Conservation (phyloP, 1,140 invertebrate species). For the Amphibalanus amphitrite region DNA sequence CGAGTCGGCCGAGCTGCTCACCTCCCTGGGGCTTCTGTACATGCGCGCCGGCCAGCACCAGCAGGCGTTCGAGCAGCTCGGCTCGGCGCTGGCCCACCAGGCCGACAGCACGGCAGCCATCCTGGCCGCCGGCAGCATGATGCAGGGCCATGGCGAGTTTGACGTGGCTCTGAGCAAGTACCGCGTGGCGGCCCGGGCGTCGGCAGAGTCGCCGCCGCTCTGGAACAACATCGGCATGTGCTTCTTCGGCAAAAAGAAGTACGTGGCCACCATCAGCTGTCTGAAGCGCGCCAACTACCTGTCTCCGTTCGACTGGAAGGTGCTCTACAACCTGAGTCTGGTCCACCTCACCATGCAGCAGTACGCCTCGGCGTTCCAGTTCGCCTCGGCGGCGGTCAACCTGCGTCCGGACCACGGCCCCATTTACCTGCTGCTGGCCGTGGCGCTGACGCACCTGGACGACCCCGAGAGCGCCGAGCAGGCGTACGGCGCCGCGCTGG, state of each 20-base stretch:
- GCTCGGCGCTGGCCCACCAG: slow-evolving; percentile 56
- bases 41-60: slow-evolving; percentile 54
- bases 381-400: slow-evolving; percentile 55
- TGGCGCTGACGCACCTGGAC: slow-evolving; percentile 40
- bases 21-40: slow-evolving; percentile 58
- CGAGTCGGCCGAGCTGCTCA: slow-evolving; percentile 53
- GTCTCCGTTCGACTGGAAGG: slow-evolving; percentile 64
- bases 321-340: slow-evolving; percentile 58
- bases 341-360: slow-evolving; percentile 60
- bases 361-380: slow-evolving; percentile 66
- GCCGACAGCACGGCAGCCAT: slow-evolving; percentile 47
- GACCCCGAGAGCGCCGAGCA: slow-evolving; percentile 42
- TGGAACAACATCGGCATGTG: slow-evolving; percentile 93
- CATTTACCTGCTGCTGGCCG: slow-evolving; percentile 48
- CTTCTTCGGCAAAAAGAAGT: slow-evolving; percentile 82
- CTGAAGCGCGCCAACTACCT: slow-evolving; percentile 59
- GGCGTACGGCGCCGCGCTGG: slow-evolving; percentile 42
- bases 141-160: slow-evolving; percentile 59
- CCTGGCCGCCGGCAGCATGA: slow-evolving; percentile 62
- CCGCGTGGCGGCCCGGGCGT: slow-evolving; percentile 48
- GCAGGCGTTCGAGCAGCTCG: slow-evolving; percentile 63
- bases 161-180: slow-evolving; percentile 75
- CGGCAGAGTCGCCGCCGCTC: slow-evolving; percentile 59
- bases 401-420: slow-evolving; percentile 43
- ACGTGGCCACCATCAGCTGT: slow-evolving; percentile 66